Percentiles rank a stretch among this genome's conserved stretches.
phyloP scores from a whole-genome alignment of 2,797 vertebrate species.

The Galagoides demidoff region DNA sequence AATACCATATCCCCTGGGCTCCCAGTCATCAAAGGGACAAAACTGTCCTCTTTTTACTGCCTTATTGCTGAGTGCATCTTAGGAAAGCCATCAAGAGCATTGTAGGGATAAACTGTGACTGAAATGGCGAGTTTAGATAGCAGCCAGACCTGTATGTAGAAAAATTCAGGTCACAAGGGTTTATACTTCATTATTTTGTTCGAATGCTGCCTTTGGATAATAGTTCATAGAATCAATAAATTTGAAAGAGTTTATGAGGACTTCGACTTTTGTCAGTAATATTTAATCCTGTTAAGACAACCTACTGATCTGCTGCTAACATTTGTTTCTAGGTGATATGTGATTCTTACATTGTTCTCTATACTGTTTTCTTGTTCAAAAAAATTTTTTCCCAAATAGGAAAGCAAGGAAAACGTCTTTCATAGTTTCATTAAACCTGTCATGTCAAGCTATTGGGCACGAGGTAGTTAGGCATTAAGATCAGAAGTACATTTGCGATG shows the following conservation, averaged over 20 bases:
- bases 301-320: not conserved
- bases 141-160: not conserved
- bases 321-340: not conserved
- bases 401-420: not conserved
- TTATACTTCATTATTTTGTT: too few species aligned
- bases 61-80: not conserved
- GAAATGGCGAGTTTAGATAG: not conserved
- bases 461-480: not conserved
- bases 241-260: not conserved
- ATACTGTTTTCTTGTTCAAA: not conserved
- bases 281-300: not conserved
- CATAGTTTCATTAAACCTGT: not conserved
- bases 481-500: not conserved
- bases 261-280: not conserved
- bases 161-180: not conserved
- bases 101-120: not conserved
- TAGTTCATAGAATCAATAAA: not conserved
- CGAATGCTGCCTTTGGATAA: not conserved
- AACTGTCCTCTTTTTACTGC: not conserved
- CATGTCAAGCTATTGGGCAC: fast-evolving
- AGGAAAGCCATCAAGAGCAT: not conserved
- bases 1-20: not conserved
- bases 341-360: not conserved
- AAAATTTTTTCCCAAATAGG: not conserved
- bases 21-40: not conserved